Percentiles rank a stretch among this genome's conserved stretches.
Conservation (phyloP, 2,888 invertebrate genomes). For the Malthinus flaveolus region DNA sequence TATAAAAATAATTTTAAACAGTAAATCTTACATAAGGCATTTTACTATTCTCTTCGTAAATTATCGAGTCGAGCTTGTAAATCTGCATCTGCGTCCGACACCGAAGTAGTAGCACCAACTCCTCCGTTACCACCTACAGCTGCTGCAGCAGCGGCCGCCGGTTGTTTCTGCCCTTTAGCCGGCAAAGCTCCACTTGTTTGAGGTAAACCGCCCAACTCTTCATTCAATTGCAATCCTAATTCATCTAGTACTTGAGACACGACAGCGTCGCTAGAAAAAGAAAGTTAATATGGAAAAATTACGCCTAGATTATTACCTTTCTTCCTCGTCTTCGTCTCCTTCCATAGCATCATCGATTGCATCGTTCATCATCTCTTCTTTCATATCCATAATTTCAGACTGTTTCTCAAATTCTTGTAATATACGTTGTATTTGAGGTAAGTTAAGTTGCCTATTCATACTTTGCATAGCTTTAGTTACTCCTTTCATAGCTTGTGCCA, state of each 20-base stretch:
- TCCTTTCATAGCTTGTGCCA: conserved; percentile 99
- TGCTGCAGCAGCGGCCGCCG: conserved; percentile 60
- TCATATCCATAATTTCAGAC: conserved; percentile 99
- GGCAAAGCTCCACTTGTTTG: conserved; percentile 63
- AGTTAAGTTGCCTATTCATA: conserved; percentile 96
- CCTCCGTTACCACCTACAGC: conserved; percentile 52
- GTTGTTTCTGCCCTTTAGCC: conserved; percentile 63
- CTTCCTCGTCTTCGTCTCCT: conserved; percentile 97
- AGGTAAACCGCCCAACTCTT: conserved; percentile 89
- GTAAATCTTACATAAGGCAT: not conserved
- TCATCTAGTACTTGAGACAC: conserved; percentile 97
- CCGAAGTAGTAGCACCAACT: conserved; percentile 56
- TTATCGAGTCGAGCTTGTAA: conserved; percentile 96
- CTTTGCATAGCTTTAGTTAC: conserved; percentile 97
- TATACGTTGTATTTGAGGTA: conserved; percentile 98
- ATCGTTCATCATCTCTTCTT: conserved; percentile 99
- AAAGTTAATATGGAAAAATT: not conserved
- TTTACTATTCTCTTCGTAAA: conserved; percentile 77
- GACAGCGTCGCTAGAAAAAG: conserved; percentile 78
- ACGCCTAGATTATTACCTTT: conserved; percentile 66
- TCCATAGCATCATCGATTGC: conserved; percentile 99
- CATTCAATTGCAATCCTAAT: conserved; percentile 91
- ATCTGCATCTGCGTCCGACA: conserved; percentile 93
- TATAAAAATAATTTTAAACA: conserved; percentile 5
- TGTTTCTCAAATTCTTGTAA: conserved; percentile 98